phyloP scores from a whole-genome alignment of 2,888 invertebrate species.

The Ametastegia equiseti region DNA sequence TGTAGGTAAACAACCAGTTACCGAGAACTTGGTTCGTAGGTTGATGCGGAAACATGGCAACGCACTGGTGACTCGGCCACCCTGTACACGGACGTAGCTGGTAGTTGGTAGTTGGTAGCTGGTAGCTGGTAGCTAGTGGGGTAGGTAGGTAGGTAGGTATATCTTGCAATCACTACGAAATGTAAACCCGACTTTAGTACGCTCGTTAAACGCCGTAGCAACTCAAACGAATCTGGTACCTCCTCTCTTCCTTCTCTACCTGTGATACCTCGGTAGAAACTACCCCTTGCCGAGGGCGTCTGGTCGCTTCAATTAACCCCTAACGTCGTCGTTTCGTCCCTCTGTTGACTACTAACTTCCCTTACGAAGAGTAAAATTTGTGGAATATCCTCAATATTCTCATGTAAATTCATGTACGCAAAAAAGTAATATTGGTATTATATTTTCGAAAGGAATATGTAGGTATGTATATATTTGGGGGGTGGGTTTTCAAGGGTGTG shows the following conservation, averaged over 20 bases:
- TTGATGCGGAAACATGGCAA: neutral
- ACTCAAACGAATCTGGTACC: slow-evolving; percentile 2
- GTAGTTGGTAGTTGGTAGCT: too few species aligned
- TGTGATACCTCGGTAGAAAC: neutral
- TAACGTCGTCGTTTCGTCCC: neutral
- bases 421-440: too few species aligned
- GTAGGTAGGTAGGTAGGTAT: too few species aligned
- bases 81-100: neutral
- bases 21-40: neutral
- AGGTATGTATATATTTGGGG: too few species aligned
- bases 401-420: too few species aligned
- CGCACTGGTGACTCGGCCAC: slow-evolving; percentile 8
- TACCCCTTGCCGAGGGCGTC: neutral
- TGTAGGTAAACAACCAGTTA: slow-evolving; percentile 27
- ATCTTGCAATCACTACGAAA: slow-evolving; percentile 42
- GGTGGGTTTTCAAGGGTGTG: neutral
- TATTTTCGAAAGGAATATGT: too few species aligned
- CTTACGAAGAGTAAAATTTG: too few species aligned
- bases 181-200: slow-evolving; percentile 38
- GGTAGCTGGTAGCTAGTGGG: too few species aligned
- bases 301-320: slow-evolving; percentile 32
- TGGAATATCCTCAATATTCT: too few species aligned
- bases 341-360: neutral
- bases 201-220: slow-evolving; percentile 31
- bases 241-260: too few species aligned